A percentile compares a stretch with the other conserved stretches of the same genome.
Conservation (phyloP, 2,888 invertebrate species). For the Pachydiplax longipennis region DNA sequence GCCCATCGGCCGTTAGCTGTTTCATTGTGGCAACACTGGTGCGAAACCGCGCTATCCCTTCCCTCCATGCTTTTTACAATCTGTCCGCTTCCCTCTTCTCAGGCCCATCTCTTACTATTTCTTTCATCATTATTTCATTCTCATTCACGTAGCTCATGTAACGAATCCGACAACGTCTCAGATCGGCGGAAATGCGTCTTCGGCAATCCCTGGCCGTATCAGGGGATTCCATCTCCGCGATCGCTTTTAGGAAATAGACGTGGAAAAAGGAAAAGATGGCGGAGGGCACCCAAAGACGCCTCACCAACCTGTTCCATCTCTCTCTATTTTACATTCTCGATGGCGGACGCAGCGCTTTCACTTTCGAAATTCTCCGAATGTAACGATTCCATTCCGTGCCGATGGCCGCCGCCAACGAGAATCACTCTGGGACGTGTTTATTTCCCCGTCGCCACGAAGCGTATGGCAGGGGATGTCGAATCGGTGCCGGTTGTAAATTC, state of each 20-base stretch:
- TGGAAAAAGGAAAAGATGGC: background rate
- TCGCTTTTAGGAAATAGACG: background rate
- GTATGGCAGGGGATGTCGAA: too few species aligned
- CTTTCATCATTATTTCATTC: background rate
- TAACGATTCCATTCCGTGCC: too few species aligned
- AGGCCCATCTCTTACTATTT: background rate
- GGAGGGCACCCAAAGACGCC: background rate
- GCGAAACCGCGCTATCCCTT: conserved; percentile 8
- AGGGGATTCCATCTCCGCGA: background rate
- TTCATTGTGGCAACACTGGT: conserved; percentile 18
- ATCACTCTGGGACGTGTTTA: too few species aligned
- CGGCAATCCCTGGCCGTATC: background rate
- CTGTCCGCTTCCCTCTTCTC: background rate
- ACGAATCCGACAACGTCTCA: background rate
- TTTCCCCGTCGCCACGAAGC: too few species aligned
- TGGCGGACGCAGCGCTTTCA: too few species aligned
- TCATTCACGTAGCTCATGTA: background rate
- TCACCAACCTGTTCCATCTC: conserved; percentile 26
- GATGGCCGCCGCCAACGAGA: too few species aligned
- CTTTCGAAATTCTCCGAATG: too few species aligned
- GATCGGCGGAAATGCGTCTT: background rate
- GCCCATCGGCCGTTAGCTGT: conserved; percentile 23
- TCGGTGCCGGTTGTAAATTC: too few species aligned
- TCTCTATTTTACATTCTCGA: background rate
- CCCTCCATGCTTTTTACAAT: conserved; percentile 3